Base-by-base conservation (phyloP, 37 sponge, comb jelly and placozoan genomes). In the Amphimedon queenslandica region DNA sequence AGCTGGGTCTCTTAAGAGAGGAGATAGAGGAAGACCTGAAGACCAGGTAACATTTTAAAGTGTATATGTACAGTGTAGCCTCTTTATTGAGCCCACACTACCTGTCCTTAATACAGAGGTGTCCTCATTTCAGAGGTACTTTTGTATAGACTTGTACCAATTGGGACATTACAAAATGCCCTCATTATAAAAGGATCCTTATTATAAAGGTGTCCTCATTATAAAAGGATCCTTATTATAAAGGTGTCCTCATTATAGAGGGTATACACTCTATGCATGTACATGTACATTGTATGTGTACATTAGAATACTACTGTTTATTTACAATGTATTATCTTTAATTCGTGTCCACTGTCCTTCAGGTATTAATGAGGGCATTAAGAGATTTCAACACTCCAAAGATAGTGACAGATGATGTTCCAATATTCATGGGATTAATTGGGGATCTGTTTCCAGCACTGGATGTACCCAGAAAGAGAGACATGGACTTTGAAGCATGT, bases 371-470 rank as follows among this genome's bases (percentile, higher is more conserved):
- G 98, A 70, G 98, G 68, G 98, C 98, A 58, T 89, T 97, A 16
- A 68, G 98, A 10, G 98, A 97, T 69, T 97, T 97, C 82, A 97
- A 97, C 90, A 82, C 91, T 30, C 98, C 98, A 8, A 97, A 97
- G 79, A 97, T 97, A 70, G 82, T 94, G 27, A 90, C 92, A 32
- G 95, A 97, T 67, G 98, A 97, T 72, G 82, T 94, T 56, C 89
- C 92, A 40, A 90, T 97, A 39, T 97, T 97, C 81, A 93, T 94
- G 94, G 98, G 98, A 35, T 89, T 97, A 31, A 97, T 97, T 83
- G 87, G 95, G 18, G 98, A 97, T 66, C 87, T 97, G 35, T 97
- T 97, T 74, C 98, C 98, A 30, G 89, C 98, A 40, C 88, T 97
- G 65, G 88, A 94, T 74, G 98, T 97, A 1, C 98, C 95, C 25